Conservation (phyloP, 2,888 invertebrate genomes). For the Aplocera efformata region DNA sequence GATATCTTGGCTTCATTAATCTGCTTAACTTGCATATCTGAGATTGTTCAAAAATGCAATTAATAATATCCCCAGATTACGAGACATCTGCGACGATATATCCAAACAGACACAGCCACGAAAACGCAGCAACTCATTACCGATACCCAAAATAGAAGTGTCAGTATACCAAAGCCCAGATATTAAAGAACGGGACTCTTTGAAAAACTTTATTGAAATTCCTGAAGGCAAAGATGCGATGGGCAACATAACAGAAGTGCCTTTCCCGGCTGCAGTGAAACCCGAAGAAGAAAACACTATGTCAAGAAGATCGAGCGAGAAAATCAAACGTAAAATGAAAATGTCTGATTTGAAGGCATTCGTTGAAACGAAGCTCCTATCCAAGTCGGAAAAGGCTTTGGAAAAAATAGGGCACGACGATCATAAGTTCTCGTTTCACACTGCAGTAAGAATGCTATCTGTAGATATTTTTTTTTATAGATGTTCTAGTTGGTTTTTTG, state of each 20-base stretch:
- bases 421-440: constrained; percentile 78
- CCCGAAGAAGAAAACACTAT: constrained; percentile 64
- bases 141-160: constrained; percentile 95
- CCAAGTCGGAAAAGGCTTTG: constrained; percentile 94
- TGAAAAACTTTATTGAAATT: constrained; percentile 89
- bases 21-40: too few relatives aligned
- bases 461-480: constrained; percentile 62
- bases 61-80: constrained; percentile 83
- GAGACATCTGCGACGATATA: constrained; percentile 93
- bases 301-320: constrained; percentile 87
- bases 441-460: constrained; percentile 83
- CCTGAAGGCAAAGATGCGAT: constrained; percentile 83
- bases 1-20: too few relatives aligned
- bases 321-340: constrained; percentile 91
- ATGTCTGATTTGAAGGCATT: constrained; percentile 95
- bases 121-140: constrained; percentile 94
- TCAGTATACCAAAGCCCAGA: constrained; percentile 91
- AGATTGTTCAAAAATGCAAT: too few relatives aligned
- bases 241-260: constrained; percentile 76
- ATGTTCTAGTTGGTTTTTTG: constrained; percentile 10
- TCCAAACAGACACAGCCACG: constrained; percentile 89
- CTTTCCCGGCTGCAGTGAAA: constrained; percentile 52
- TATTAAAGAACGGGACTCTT: constrained; percentile 81
- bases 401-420: constrained; percentile 93
- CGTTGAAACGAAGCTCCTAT: constrained; percentile 93